Conservation (phyloP, 1,140 invertebrate genomes). For the Bombus confusus region DNA sequence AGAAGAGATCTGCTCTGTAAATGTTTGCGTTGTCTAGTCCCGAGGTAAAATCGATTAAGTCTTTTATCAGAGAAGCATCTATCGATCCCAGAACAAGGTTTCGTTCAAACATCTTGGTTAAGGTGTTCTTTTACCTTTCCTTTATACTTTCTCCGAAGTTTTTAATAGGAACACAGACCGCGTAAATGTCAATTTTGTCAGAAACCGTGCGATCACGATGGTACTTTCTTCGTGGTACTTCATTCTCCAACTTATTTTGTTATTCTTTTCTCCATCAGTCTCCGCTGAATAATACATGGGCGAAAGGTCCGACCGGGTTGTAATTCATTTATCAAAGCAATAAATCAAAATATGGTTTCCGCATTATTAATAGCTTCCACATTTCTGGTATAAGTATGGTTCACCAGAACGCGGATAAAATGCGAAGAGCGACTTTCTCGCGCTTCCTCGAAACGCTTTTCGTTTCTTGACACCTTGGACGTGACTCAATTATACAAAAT, state of each 20-base stretch:
- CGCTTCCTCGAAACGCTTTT: background rate
- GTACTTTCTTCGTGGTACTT: no score
- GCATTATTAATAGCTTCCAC: constrained; percentile 27
- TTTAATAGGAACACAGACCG: background rate
- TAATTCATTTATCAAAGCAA: constrained; percentile 62
- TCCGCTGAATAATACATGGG: constrained; percentile 68
- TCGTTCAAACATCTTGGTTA: background rate
- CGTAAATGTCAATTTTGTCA: constrained; percentile 17
- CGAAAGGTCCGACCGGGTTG: constrained; percentile 53
- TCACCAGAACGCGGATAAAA: background rate
- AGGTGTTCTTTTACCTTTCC: no score
- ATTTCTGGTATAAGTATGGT: constrained; percentile 6
- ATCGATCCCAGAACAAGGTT: background rate
- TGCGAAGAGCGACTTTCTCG: background rate
- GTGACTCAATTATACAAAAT: background rate
- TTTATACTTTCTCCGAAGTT: background rate
- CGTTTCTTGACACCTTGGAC: background rate
- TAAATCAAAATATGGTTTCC: constrained; percentile 40
- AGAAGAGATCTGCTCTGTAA: background rate
- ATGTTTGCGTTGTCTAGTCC: constrained; percentile 17
- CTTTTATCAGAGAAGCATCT: constrained; percentile 1
- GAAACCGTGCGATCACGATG: background rate
- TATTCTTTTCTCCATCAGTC: background rate
- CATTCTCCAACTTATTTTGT: background rate
- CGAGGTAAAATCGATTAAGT: constrained; percentile 32